A percentile compares a stretch with the other conserved stretches of the same genome.
Evolutionary conservation across 1,140 invertebrate species (phyloP).

Genomic region (Halyomorpha halys): DNA sequence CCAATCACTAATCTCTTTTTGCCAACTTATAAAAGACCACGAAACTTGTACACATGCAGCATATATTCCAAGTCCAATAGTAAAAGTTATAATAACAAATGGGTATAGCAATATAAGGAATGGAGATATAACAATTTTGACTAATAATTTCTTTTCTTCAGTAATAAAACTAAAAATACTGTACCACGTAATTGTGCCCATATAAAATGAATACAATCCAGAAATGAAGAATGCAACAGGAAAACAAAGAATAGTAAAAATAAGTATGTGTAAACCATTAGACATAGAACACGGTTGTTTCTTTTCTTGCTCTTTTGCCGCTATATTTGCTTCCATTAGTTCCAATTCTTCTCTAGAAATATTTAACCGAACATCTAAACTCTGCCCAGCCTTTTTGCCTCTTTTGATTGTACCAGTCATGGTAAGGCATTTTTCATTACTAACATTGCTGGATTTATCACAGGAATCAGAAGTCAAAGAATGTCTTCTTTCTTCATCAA

Average conservation of each 20-base stretch:
- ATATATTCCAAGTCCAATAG: slow-evolving; percentile 53
- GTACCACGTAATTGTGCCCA: slow-evolving; percentile 66
- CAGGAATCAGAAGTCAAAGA: slow-evolving; percentile 32
- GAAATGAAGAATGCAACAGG: slow-evolving; percentile 54
- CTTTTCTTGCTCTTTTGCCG: slow-evolving; percentile 39
- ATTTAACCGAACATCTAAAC: slow-evolving; percentile 58
- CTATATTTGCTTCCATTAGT: slow-evolving; percentile 51
- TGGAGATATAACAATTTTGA: slow-evolving; percentile 51
- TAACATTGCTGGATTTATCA: slow-evolving; percentile 31
- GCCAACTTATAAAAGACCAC: slow-evolving; percentile 55
- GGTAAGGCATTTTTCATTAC: slow-evolving; percentile 38
- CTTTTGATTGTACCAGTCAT: slow-evolving; percentile 63
- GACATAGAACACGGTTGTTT: slow-evolving; percentile 40
- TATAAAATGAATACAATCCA: slow-evolving; percentile 57
- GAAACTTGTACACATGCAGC: slow-evolving; percentile 56
- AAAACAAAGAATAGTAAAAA: slow-evolving; percentile 52
- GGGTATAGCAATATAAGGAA: slow-evolving; percentile 60
- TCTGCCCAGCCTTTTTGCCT: slow-evolving; percentile 60
- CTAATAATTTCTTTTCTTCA: slow-evolving; percentile 52
- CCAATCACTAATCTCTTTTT: slow-evolving; percentile 57
- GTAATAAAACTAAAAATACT: slow-evolving; percentile 60
- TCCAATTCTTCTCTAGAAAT: slow-evolving; percentile 58
- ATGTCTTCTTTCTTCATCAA: slow-evolving; percentile 29
- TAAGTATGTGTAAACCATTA: slow-evolving; percentile 53
- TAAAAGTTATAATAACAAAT: slow-evolving; percentile 54